Base-by-base conservation (phyloP, 2,888 invertebrate species). In the Andrena dorsata region DNA sequence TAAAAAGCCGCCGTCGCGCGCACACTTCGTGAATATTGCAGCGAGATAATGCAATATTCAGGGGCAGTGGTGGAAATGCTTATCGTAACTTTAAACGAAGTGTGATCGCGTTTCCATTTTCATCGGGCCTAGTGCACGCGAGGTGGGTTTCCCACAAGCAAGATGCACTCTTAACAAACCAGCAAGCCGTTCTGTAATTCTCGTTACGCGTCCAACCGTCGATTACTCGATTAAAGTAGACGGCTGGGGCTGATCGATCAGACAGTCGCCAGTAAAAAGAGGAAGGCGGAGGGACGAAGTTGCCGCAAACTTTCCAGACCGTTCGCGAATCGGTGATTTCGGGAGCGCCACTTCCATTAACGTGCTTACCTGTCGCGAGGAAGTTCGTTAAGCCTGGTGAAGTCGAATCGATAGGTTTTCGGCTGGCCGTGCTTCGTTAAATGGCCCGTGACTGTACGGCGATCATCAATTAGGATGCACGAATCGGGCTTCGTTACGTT, bases 331-430 rank as follows among this genome's bases (percentile, higher is more conserved):
- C 76, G 41, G 51, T 23, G 77, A 73, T 60, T 74, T 51, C 73
- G 51, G 58, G 53, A 66, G 28, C 66, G 56, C 66, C 58, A 32
- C 58, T 56, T 69, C 49, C 64, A 49, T 78, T 69, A 79, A 79
- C 60, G 70, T 53, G 58, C 49, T 68, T 41, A 30, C 23, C 70
- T 64, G 53, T 61, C 35, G 32, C 65, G 13, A 2, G 41, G 53
- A 79, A 72, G 60, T 79, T 60, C 26, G 10, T 23, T 56, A 32
- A 8, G 2, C 23, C n/a, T 16, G 20, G 10, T 13, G 68, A 64
- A 51, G 70, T 53, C 79, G 64, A 20, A 32, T 13, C n/a, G 71
- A 79, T 71, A 79, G 80, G 71, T 78, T 80, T 70, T 51, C 79
- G 30, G 28, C 5, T 2, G 20, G 23, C 16, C 61, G 35, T 8